Base-by-base conservation (phyloP, 1,140 invertebrate species). In the Magallana gigas region DNA sequence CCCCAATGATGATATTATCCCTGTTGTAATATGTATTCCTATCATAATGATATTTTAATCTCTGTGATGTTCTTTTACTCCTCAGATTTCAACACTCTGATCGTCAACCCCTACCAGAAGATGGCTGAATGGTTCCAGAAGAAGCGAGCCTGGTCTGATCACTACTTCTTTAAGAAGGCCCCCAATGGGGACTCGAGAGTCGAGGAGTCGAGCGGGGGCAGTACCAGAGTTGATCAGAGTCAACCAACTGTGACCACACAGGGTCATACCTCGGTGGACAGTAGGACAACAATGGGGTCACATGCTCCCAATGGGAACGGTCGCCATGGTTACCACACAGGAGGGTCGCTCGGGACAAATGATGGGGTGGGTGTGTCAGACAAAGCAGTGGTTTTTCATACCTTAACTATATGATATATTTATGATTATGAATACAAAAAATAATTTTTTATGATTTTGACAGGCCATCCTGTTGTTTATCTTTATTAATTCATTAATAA, bases 101-200 rank as follows among this genome's bases (percentile, higher is more conserved):
- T 86, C 5, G 68, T 29, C n/a, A 86, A 76, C 58, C 85, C 85
- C n/a, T 86, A 80, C 57, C 57, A 86, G 76, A 86, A 80, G 85
- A 86, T 86, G 85, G 64, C 85, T 6, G 85, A 86, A 9, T 86
- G 85, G 85, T 56, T 86, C 9, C 48, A 56, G 57, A 80, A 16
- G 29, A 86, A 59, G 71, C 76, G 57, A n/a, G 57, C 58, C 11
- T 86, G 85, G 85, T 71, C 57, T 23, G 64, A 76, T 23, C 48
- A 71, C 48, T 86, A 76, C 14, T 76, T 76, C 68, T 76, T 76
- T 29, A 76, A 71, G 64, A 59, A 57, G 29, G 23, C 57, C 56
- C 71, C 68, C 58, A 86, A 59, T 23, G 57, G 57, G 57, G 48
- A n/a, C 8, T 16, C 68, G 14, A 29, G 36, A 14, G 58, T 48